A percentile compares a stretch with the other conserved stretches of the same genome.
phyloP scores from a whole-genome alignment of 2,113 vertebrate genomes.

The Halichoeres trimaculatus region DNA sequence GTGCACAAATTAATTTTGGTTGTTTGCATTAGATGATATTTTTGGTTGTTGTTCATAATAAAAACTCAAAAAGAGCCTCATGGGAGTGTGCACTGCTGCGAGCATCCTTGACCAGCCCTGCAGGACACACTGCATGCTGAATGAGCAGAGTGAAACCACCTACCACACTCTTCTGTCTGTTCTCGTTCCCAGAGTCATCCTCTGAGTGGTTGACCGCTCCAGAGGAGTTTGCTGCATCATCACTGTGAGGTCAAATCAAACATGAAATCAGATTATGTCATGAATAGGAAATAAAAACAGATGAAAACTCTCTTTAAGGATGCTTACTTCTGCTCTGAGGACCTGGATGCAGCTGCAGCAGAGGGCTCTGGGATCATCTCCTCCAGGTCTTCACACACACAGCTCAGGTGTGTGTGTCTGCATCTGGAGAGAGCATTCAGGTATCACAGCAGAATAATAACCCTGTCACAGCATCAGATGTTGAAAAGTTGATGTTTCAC shows the following conservation, averaged over 20 bases:
- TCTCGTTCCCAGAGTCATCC: conserved; percentile 84
- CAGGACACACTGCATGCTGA: background rate
- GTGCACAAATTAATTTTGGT: too few relatives aligned
- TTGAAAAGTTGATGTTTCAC: background rate
- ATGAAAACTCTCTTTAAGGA: too few relatives aligned
- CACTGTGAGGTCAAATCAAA: conserved; percentile 59
- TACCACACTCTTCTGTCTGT: conserved; percentile 82
- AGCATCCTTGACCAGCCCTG: background rate
- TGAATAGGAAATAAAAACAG: background rate
- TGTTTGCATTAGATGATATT: too few relatives aligned
- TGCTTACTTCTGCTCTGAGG: conserved; percentile 83
- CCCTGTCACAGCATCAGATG: background rate
- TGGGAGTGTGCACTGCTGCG: background rate
- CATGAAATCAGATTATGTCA: background rate
- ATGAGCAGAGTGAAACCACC: conserved; percentile 29
- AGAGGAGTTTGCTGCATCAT: conserved; percentile 75
- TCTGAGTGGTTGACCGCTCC: conserved; percentile 76
- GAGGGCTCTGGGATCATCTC: conserved; percentile 89
- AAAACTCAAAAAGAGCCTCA: too few relatives aligned
- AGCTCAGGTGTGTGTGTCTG: conserved; percentile 38
- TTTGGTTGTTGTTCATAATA: too few relatives aligned
- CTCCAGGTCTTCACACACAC: conserved; percentile 70
- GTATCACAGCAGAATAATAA: background rate
- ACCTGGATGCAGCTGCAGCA: conserved; percentile 69
- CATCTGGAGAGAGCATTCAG: conserved; percentile 18